Evolutionary conservation across 2,888 invertebrate species (phyloP).

Genomic region (Tenodera sinensis): DNA sequence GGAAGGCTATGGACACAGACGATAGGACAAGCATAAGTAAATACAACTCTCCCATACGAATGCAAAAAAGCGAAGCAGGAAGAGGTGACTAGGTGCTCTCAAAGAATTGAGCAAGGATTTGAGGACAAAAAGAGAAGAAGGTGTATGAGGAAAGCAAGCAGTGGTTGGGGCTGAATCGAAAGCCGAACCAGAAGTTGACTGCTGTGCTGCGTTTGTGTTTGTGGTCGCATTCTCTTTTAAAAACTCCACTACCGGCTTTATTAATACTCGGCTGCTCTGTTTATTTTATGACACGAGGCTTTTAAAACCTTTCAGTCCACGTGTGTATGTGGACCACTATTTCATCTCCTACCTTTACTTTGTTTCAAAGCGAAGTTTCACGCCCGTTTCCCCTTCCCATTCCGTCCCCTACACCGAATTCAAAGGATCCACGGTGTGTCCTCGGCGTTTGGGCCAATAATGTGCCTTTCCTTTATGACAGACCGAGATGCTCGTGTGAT

Average conservation of each 20-base stretch:
- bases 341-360: not conserved
- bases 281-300: not conserved
- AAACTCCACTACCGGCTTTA: not conserved
- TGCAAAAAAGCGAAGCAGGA: not conserved
- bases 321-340: not conserved
- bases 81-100: not conserved
- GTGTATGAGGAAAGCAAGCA: not conserved
- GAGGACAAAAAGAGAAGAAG: too few relatives aligned
- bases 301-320: not conserved
- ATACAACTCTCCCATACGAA: not conserved
- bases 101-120: not conserved
- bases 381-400: not conserved
- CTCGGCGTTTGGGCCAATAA: not conserved
- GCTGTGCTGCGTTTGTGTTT: not conserved
- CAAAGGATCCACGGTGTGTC: not conserved
- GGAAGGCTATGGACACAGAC: too few relatives aligned
- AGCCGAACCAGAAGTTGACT: not conserved
- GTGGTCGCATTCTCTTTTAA: not conserved
- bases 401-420: not conserved
- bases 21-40: not conserved
- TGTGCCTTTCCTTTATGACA: not conserved
- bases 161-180: not conserved
- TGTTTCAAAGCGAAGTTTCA: not conserved
- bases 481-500: not conserved
- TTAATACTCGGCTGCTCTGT: not conserved